Conservation (phyloP, 2,113 vertebrate genomes). For the Emydura subglobosa region DNA sequence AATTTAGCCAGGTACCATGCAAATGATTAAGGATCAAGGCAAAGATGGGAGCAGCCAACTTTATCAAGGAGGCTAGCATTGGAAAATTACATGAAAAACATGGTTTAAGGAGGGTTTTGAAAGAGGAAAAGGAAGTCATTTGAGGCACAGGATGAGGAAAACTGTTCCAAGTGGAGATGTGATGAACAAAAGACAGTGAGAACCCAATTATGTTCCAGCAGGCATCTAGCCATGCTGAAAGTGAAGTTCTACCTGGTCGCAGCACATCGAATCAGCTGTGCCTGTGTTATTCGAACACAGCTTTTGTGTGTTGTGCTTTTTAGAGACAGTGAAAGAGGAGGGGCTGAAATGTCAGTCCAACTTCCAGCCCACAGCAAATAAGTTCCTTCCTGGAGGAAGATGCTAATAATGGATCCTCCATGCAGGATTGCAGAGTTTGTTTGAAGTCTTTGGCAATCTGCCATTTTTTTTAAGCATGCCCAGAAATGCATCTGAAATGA, state of each 20-base stretch:
- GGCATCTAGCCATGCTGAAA: not conserved
- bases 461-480: not conserved
- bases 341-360: conserved; percentile 26
- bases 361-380: conserved; percentile 40
- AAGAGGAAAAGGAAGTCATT: conserved; percentile 14
- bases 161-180: not conserved
- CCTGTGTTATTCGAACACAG: not conserved
- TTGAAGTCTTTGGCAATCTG: conserved; percentile 29
- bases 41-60: conserved; percentile 34
- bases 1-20: conserved; percentile 4
- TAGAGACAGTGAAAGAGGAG: conserved; percentile 21
- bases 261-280: conserved; percentile 1
- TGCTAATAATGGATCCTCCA: conserved; percentile 26
- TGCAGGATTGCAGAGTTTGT: not conserved
- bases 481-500: conserved; percentile 10
- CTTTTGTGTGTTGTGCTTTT: not conserved
- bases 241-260: not conserved
- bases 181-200: not conserved
- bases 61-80: not conserved
- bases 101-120: not conserved
- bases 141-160: not conserved
- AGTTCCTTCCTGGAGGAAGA: conserved; percentile 36
- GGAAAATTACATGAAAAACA: conserved; percentile 27
- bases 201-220: conserved; percentile 31
- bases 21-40: conserved; percentile 5